phyloP scores from a whole-genome alignment of 2,888 invertebrate species.

The Acholoe squamosa region DNA sequence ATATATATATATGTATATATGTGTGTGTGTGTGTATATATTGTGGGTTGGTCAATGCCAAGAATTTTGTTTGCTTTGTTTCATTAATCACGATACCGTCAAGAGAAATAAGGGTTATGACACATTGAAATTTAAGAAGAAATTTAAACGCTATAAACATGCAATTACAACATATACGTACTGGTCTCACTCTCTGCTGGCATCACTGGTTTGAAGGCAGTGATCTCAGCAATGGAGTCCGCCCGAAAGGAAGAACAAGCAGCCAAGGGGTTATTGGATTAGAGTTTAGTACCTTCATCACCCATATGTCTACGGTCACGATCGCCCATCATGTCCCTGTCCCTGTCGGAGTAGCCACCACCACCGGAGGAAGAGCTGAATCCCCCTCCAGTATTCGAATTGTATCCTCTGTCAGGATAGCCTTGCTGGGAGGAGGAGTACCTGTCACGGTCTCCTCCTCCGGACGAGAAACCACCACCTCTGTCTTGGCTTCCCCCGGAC shows the following conservation, averaged over 20 bases:
- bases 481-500: conserved; percentile 30
- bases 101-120: background rate
- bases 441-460: conserved; percentile 43
- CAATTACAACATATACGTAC: background rate
- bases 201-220: background rate
- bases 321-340: background rate
- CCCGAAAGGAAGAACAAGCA: background rate
- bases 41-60: background rate
- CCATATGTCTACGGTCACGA: conserved; percentile 15
- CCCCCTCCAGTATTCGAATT: background rate
- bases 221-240: conserved; percentile 1
- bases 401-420: conserved; percentile 4
- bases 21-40: too few relatives aligned
- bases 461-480: conserved; percentile 22
- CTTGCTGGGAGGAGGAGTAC: conserved; percentile 6
- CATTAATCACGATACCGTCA: conserved; percentile 30
- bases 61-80: background rate
- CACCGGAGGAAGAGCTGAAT: conserved; percentile 45
- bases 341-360: conserved; percentile 4
- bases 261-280: background rate
- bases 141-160: background rate
- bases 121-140: background rate
- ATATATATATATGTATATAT: too few relatives aligned
- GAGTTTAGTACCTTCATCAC: conserved; percentile 52
- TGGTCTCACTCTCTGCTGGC: conserved; percentile 6